phyloP scores from a whole-genome alignment of 2,113 vertebrate species.

The Dasypus novemcinctus region DNA sequence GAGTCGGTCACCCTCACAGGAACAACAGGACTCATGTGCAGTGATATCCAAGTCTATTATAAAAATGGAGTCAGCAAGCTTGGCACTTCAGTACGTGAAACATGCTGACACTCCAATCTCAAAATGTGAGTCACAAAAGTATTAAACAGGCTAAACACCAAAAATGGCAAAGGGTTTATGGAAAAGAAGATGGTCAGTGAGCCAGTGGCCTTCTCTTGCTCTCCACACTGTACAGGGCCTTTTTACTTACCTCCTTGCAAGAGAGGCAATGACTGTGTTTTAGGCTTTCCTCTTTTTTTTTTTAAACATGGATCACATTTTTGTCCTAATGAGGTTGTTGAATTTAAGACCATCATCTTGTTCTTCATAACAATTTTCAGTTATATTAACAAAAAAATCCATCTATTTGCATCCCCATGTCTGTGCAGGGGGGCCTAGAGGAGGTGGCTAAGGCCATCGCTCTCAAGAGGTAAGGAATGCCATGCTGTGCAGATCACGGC shows the following conservation, averaged over 20 bases:
- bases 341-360: not conserved
- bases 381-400: not conserved
- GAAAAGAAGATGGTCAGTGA: not conserved
- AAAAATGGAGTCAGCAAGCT: not conserved
- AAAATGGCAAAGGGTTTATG: constrained; percentile 16
- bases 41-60: not conserved
- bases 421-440: not conserved
- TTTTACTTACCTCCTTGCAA: not conserved
- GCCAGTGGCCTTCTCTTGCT: not conserved
- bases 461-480: not conserved
- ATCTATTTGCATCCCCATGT: not conserved
- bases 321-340: not conserved
- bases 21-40: not conserved
- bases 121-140: not conserved
- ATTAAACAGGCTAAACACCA: not conserved
- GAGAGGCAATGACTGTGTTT: not conserved
- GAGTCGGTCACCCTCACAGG: not conserved
- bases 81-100: not conserved
- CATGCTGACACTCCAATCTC: not conserved
- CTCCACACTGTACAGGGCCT: not conserved
- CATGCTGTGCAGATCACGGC: not conserved
- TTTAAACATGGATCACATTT: not conserved
- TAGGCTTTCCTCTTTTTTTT: not conserved
- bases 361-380: not conserved
- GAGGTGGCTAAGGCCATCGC: not conserved